Evolutionary conservation across 2,113 vertebrate genomes (phyloP), one percentile per base, ranked within the genome.

Genomic region (Falco punctatus): DNA sequence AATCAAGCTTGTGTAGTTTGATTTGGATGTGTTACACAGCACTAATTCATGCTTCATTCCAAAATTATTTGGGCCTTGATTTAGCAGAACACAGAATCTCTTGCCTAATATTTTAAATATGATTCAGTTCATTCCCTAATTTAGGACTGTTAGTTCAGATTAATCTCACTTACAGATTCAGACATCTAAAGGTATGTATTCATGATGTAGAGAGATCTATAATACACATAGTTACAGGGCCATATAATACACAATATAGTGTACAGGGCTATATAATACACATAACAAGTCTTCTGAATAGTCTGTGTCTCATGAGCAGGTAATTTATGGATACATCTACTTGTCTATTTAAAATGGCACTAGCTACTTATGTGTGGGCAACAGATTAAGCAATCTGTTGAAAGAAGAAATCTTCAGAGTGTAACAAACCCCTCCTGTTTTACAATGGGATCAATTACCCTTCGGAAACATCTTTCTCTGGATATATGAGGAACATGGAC

Each of bases 161-260:
- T 30, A 64, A 64, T 32, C 11, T 85, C 40, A 61, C 14, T 18
- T 61, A 48, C 3, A 32, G 22, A 77, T 74, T 35, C 8, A 86
- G 19, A 42, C 0, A 1, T 38, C 32, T 79, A 40, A 61, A 54
- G 7, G 3, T 40, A 52, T 1, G 0, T 15, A 62, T 48, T 58
- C 30, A 42, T 0, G 1, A 13, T 10, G 6, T 42, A 51, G 11
- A 57, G 13, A 38, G 21, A 5, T 61, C 19, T 17, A 28, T 22
- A 77, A 55, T 20, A 66, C 8, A 46, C 6, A 19, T 18, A 58
- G 32, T n/a, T 38, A 38, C 38, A 38, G 38, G 38, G 38, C 38
- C 5, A 38, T 38, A 38, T 38, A 38, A 38, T 38, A 38, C 10
- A 38, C 38, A 38, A 38, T 38, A 38, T 38, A 38, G 38, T 38